Evolutionary conservation across 2,797 vertebrate species (phyloP).

Genomic region (Pseudopleuronectes americanus): DNA sequence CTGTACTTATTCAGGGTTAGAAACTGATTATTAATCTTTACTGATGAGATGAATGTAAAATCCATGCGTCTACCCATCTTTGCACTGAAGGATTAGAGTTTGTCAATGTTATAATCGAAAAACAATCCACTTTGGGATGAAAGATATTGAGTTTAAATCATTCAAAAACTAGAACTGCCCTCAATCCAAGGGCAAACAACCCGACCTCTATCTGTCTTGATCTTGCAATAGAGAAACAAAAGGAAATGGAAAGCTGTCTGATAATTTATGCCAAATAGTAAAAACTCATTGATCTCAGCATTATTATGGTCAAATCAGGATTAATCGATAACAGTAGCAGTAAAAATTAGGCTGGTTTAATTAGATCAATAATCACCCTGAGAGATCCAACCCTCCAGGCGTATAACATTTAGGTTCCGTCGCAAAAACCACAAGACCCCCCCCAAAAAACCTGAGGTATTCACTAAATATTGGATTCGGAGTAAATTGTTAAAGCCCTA

Average conservation of each 20-base stretch:
- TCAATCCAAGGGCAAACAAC: background rate
- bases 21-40: constrained; percentile 35
- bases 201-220: background rate
- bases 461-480: background rate
- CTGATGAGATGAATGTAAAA: constrained; percentile 21
- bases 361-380: background rate
- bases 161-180: background rate
- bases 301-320: background rate
- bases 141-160: too few species aligned
- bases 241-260: background rate
- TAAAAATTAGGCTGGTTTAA: background rate
- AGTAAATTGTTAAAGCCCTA: background rate
- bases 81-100: background rate
- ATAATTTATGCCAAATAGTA: background rate
- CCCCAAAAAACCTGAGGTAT: background rate
- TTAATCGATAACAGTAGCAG: background rate
- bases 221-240: background rate
- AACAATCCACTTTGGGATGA: background rate
- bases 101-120: constrained; percentile 18
- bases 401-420: background rate
- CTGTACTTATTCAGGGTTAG: background rate
- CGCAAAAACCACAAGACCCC: background rate
- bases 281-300: background rate
- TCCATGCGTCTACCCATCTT: constrained; percentile 1
- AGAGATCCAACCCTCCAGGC: background rate